Base-by-base conservation (phyloP, 1,140 invertebrate genomes). In the Hycleus cichorii region DNA sequence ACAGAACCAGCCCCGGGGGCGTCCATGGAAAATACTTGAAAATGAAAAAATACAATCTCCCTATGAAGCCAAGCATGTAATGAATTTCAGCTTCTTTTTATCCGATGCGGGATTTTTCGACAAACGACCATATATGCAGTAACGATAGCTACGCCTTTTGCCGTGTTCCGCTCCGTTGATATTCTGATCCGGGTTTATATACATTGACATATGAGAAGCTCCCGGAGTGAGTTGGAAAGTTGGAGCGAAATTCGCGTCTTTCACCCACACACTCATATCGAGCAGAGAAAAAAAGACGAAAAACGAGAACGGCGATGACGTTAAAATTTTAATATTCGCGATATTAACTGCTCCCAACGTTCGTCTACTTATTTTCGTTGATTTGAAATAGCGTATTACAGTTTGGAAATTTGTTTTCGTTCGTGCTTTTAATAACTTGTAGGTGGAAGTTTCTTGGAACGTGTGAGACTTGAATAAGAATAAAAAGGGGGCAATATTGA, bases 41-140 rank as follows among this genome's bases (percentile, higher is more conserved):
- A 63, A 60, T 53, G 61, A 62, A 68, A 68, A 68, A 68, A 68
- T 66, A 68, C 66, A 68, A 68, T 68, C 66, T 68, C 66, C 66
- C 66, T 65, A 68, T 63, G 64, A 68, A 68, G 66, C 66, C 45
- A 68, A 66, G 64, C 66, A 68, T 68, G 64, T 68, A 68, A 68
- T 68, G 66, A 68, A 68, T 68, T 68, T 66, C 66, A 59, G 66
- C 63, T 60, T 63, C 60, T 66, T 50, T 59, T 63, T 62, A 64
- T 58, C 58, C 61, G 47, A 57, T 55, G 48, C 60, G 50, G 50
- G 58, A 58, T 53, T 59, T 59, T 60, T 52, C 57, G 54, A 46
- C 50, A 52, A 18, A 44, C 38, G 49, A 43, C 46, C 47, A 46
- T 39, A 18, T 42, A 11, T 11, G 26, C 39, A 12, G 48, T 43